Evolutionary conservation across 2,888 invertebrate genomes (phyloP).

Genomic region (Trachelus troglodyta): DNA sequence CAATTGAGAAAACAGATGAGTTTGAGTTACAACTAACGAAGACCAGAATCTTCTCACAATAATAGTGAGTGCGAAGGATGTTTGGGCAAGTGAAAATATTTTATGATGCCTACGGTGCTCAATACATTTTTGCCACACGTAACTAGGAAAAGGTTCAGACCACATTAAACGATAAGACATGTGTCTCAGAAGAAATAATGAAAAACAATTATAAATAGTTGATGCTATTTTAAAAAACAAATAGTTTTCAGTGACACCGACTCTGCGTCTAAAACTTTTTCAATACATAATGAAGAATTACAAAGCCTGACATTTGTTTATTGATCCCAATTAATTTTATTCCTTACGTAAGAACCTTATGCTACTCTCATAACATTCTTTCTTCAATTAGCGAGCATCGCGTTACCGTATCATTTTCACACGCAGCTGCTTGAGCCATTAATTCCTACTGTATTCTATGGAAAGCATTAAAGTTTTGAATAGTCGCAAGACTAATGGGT

Average conservation of each 20-base stretch:
- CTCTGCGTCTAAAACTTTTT: not conserved
- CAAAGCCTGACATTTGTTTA: constrained; percentile 8
- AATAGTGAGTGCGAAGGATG: not conserved
- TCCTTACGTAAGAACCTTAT: constrained; percentile 2
- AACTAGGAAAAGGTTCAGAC: not conserved
- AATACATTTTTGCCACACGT: not conserved
- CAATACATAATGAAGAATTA: not conserved
- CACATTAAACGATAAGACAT: not conserved
- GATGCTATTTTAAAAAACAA: no score
- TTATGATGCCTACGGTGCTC: not conserved
- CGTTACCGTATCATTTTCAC: constrained; percentile 14
- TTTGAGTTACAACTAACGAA: not conserved
- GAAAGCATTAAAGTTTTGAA: constrained; percentile 3
- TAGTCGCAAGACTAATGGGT: not conserved
- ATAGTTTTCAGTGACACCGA: no score
- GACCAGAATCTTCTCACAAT: not conserved
- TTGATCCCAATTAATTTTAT: constrained; percentile 27
- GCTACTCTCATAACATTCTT: constrained; percentile 16
- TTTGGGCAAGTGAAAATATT: not conserved
- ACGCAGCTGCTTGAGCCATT: constrained; percentile 7
- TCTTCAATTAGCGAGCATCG: constrained; percentile 8
- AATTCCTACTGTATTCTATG: constrained; percentile 1
- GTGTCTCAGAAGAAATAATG: not conserved
- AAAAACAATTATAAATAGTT: not conserved
- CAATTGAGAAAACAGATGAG: not conserved